Evolutionary conservation across 1,140 invertebrate genomes (phyloP), one percentile per base, ranked within the genome.

Genomic region (Limonius californicus): DNA sequence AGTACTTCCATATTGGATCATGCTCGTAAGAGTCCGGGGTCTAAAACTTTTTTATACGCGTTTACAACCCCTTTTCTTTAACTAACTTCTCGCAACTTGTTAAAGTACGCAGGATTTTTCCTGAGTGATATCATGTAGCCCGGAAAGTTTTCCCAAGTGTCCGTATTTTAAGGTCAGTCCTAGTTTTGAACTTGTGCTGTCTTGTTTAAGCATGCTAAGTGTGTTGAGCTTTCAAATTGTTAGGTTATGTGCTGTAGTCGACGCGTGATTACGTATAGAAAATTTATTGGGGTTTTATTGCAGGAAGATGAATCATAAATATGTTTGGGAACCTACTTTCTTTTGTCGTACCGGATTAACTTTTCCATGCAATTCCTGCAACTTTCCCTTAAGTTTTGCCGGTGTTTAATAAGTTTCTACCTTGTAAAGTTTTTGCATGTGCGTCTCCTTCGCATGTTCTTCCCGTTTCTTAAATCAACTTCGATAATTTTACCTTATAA

Each of bases 21-120:
- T 54, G 61, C 63, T 55, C 54, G 55, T 54, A 47, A 65, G 63
- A 43, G 57, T 62, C 58, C 59, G 55, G 47, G 30, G 53, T 57
- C 65, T 57, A 64, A 67, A 67, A 67, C 50, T 67, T 67, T 67
- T 67, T 67, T 56, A 50, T 61, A 67, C 54, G 63, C 54, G 58
- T 61, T 61, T 57, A 64, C 54, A 23, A 50, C 43, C 58, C 58
- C 58, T 60, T 64, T 56, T 61, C 54, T 64, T 43, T 45, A 45
- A 56, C 20, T 57, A 61, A 54, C 59, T 64, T 60, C 59, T 21
- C 50, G n/a, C 11, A 61, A 61, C 63, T 61, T 61, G 58, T 42
- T 39, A 64, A 64, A 64, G 59, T 64, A 64, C 30, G 30, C 21
- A 56, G 14, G 14, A 14, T 55, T 63, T 58, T 57, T 54, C 3